Base-by-base conservation (phyloP, 2,113 vertebrate genomes). In the Rafetus swinhoei region DNA sequence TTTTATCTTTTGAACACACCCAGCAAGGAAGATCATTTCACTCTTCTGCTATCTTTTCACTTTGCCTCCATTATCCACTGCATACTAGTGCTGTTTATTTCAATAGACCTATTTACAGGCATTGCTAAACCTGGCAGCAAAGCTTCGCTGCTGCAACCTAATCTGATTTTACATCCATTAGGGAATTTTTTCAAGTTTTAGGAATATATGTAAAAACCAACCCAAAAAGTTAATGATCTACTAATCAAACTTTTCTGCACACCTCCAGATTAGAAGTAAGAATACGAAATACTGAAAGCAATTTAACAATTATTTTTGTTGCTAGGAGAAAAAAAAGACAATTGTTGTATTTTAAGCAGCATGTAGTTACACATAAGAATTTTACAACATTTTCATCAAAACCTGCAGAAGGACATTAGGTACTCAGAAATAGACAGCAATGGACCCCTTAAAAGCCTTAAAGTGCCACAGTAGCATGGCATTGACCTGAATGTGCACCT, bases 261-360 rank as follows among this genome's bases (percentile, higher is more conserved):
- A 19, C 14, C 21, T 86, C 16, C 16, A 90, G 55, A 82, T 84
- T 39, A 86, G 55, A 93, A 89, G 8, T 81, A 8, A 45, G 92
- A 94, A 55, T 7, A 59, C 13, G 56, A 92, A 87, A 84, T 65
- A 82, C 4, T 39, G 11, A 35, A 32, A 86, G 3, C 3, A 86
- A 89, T 89, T 87, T 35, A 13, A 35, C 74, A 89, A 82, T 24
- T 22, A 81, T 91, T 65, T 96, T 93, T 94, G 32, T 65, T 92
- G 4, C 59, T 88, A 55, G 14, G 32, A 84, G 32, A 86, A 22
- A 81, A 86, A 45, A 32, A 88, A 81, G 29, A 59, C 1, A 54
- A 45, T 76, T 45, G 81, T 60, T 93, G 92, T 79, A 93, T 65
- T 65, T 65, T 65, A 65, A 69, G 32, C 62, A 69, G 62, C 29